Base-by-base conservation (phyloP, 2,888 invertebrate species). In the Frankliniella fusca region DNA sequence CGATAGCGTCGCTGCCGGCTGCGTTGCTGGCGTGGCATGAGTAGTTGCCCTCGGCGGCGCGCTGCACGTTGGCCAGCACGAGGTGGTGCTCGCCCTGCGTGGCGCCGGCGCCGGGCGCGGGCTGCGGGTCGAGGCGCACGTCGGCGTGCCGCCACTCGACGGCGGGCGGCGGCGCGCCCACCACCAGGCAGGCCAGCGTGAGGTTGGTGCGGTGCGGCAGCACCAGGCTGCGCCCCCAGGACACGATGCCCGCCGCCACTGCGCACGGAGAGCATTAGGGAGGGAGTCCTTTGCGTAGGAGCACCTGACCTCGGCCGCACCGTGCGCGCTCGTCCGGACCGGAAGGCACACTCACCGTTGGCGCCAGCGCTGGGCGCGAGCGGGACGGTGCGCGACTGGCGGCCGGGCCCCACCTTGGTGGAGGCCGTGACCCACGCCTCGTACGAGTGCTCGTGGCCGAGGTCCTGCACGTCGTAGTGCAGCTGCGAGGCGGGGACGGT, bases 381-480 rank as follows among this genome's bases (percentile, higher is more conserved):
- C 11, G 70, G 70, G 27, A 76, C 70, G 70, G 70, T 76, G 23
- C 70, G 70, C 0, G 93, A 93, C 86, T 92, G 93, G 86, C 92
- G 93, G 0, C 95, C 94, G 87, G 94, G 94, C 0, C 95, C 95
- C 70, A 94, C 92, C 54, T 93, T 90, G 0, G 94, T 95, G 9
- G 92, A 93, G 2, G 94, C 94, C 0, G 94, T 93, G 38, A 95
- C 93, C 92, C 94, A 93, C 87, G 94, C 94, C 86, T 94, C 93
- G 86, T 94, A 94, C 86, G 90, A 89, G 84, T 90, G 89, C 80
- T 89, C 88, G 81, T 90, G 90, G 82, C 88, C 89, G 0, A 90
- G 90, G 84, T 91, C 90, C 70, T 27, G 23, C 70, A 76, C 70
- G 70, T 76, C 70, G 70, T 76, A 76, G 70, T 90, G 89, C 49